Conservation (phyloP, 2,113 vertebrate genomes). For the Halcyon malimbica region DNA sequence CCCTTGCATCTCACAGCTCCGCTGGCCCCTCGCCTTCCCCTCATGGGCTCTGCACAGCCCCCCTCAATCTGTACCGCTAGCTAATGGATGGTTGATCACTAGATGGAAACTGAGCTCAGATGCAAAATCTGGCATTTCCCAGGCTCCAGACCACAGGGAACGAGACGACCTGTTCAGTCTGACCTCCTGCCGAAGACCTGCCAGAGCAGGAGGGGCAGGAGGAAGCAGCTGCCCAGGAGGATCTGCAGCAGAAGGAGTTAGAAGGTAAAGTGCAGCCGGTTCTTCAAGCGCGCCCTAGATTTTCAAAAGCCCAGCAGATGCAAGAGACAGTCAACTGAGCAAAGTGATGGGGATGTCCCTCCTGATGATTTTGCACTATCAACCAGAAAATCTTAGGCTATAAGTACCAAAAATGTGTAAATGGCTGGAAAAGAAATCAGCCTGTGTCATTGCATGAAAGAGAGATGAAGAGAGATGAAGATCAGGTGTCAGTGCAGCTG, state of each 20-base stretch:
- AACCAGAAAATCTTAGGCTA: not conserved
- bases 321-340: not conserved
- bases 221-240: not conserved
- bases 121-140: not conserved
- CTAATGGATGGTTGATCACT: not conserved
- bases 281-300: not conserved
- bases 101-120: not conserved
- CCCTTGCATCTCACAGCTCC: not conserved
- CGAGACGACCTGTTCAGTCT: not conserved
- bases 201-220: not conserved
- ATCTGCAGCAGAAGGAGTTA: not conserved
- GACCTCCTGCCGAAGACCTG: not conserved
- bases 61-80: not conserved
- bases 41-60: not conserved
- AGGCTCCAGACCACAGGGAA: not conserved
- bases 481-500: accelerated
- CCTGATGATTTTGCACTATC: not conserved
- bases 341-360: not conserved
- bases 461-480: not conserved
- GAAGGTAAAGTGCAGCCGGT: not conserved
- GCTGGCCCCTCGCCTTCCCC: not conserved
- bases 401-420: not conserved
- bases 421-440: not conserved
- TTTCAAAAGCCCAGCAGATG: not conserved
- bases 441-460: not conserved